Evolutionary conservation across 2,113 vertebrate genomes (phyloP), one percentile per base, ranked within the genome.

Genomic region (Urocolius indicus): DNA sequence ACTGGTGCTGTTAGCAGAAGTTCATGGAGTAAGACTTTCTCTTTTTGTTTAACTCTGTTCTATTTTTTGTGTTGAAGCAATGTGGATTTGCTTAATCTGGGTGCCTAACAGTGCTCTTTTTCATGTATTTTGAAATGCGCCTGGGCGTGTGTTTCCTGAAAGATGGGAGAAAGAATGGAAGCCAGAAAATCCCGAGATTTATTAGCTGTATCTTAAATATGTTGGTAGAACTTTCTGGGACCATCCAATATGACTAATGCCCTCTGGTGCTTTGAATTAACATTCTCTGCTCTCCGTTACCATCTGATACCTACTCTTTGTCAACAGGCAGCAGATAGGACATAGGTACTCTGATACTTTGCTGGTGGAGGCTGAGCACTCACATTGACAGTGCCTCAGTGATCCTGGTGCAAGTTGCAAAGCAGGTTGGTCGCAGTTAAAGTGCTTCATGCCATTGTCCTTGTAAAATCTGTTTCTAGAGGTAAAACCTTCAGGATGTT

Each of bases 1-100:
- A 95, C 96, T 86, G 96, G 97, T 97, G 98, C 91, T 82, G n/a
- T 89, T 94, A 82, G 87, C 96, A 94, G 87, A 77, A 89, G 24
- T 36, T 91, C 26, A 0, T 97, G 95, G 93, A 96, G 95, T 98
- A 96, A 96, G 95, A 84, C 36, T 89, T 78, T 59, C 11, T 95
- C 41, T 79, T 88, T 78, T 65, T 81, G 62, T 87, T 86, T 66
- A 41, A 62, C 80, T 87, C 3, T 16, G 17, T 6, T 66, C 78
- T 82, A 29, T 67, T 78, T 92, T 77, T 48, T 84, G 72, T 62
- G 36, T 20, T 71, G 81, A 95, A 88, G 48, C 57, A 58, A 62
- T 24, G 4, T 38, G 32, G 36, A 24, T 65, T 65, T 90, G 67
- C 58, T 65, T 95, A 57, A 89, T 80, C 34, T 52, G 87, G 49